Conservation (phyloP, 1,140 invertebrate species). For the Euschistus heros region DNA sequence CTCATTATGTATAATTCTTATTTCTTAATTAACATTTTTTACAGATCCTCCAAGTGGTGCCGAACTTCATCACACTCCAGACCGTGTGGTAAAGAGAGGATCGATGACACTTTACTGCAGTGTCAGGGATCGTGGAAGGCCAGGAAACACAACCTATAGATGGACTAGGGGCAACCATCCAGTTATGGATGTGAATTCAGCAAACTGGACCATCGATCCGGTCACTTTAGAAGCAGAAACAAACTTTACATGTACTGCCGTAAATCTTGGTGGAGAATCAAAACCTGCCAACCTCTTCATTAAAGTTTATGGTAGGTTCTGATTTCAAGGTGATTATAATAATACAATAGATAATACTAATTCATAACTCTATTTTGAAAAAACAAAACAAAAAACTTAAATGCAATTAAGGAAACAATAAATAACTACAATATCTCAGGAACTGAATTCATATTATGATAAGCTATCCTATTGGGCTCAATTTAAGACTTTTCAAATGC, state of each 20-base stretch:
- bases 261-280: slow-evolving; percentile 70
- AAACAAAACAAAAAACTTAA: too few relatives aligned
- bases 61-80: slow-evolving; percentile 55
- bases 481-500: too few relatives aligned
- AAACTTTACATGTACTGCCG: slow-evolving; percentile 76
- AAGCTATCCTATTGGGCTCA: too few relatives aligned
- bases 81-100: slow-evolving; percentile 64
- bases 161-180: slow-evolving; percentile 66
- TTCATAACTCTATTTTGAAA: too few relatives aligned
- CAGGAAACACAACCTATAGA: slow-evolving; percentile 48
- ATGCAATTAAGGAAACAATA: too few relatives aligned
- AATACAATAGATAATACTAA: too few relatives aligned
- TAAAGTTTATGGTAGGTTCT: slow-evolving; percentile 58
- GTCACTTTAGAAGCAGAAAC: slow-evolving; percentile 69
- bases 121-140: slow-evolving; percentile 68
- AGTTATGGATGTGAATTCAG: slow-evolving; percentile 57
- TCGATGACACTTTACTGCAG: slow-evolving; percentile 65
- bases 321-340: background rate
- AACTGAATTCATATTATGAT: too few relatives aligned
- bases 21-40: slow-evolving; percentile 23
- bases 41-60: slow-evolving; percentile 65
- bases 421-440: too few relatives aligned
- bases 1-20: too few relatives aligned
- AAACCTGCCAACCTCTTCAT: slow-evolving; percentile 56
- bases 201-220: slow-evolving; percentile 64